These are phyloP conservation scores for Siniperca chuatsi DNA, from an alignment of 2,113 vertebrate genomes.

Conservation along the genomic window DNA sequence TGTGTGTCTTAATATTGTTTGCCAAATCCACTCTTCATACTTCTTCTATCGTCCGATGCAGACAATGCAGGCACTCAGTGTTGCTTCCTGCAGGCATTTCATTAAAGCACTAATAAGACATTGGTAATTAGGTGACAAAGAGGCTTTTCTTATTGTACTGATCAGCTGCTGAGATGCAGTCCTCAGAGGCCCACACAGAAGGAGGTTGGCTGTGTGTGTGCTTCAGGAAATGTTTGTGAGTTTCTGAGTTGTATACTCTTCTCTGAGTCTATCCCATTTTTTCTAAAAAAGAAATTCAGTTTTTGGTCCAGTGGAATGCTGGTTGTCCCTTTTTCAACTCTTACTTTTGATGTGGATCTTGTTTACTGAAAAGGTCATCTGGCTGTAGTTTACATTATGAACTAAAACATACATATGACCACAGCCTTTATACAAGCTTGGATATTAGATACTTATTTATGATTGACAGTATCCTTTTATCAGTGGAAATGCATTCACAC, in stretches of 20 bases:
- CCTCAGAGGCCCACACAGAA: slow-evolving; percentile 67
- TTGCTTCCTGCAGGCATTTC: slow-evolving; percentile 84
- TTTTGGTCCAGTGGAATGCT: slow-evolving; percentile 1
- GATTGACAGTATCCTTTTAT: slow-evolving; percentile 17
- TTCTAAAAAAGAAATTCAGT: neutral
- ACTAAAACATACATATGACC: slow-evolving; percentile 23
- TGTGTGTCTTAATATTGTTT: slow-evolving; percentile 64
- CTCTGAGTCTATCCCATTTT: slow-evolving; percentile 16
- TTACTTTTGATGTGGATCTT: slow-evolving; percentile 20
- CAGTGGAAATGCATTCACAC: slow-evolving; percentile 28
- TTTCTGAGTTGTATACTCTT: neutral
- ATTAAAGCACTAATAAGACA: slow-evolving; percentile 86
- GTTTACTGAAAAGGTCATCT: slow-evolving; percentile 18
- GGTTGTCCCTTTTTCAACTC: slow-evolving; percentile 15
- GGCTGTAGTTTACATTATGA: slow-evolving; percentile 16
- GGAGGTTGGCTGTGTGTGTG: slow-evolving; percentile 41
- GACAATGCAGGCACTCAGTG: slow-evolving; percentile 67
- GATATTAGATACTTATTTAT: slow-evolving; percentile 45
- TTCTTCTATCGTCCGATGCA: slow-evolving; percentile 45
- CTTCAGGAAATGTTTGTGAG: neutral
- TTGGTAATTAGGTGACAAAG: slow-evolving; percentile 85
- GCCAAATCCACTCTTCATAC: slow-evolving; percentile 53
- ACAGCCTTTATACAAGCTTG: slow-evolving; percentile 2
- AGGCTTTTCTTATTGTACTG: slow-evolving; percentile 80
- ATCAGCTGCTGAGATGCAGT: slow-evolving; percentile 78